A percentile compares a stretch with the other conserved stretches of the same genome.
Conservation (phyloP, 2,797 vertebrate species). For the Diglossa cyanea region DNA sequence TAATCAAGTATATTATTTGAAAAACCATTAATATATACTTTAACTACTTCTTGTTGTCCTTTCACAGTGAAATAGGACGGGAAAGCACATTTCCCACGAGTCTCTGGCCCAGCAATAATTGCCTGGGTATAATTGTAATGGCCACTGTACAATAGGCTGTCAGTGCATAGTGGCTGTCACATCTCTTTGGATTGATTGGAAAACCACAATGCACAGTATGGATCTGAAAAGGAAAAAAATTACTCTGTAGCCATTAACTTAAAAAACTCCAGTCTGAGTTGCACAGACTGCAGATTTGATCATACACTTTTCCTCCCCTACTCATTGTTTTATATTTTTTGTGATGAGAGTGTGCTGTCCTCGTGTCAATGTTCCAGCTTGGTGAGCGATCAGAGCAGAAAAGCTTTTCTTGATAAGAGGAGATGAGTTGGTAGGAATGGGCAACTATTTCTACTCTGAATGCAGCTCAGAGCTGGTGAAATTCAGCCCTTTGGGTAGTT, state of each 20-base stretch:
- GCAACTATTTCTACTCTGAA: not conserved
- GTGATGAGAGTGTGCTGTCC: not conserved
- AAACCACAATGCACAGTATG: not conserved
- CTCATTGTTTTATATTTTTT: not conserved
- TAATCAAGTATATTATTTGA: constrained; percentile 70
- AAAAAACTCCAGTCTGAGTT: not conserved
- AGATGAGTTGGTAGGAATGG: not conserved
- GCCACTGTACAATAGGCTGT: not conserved
- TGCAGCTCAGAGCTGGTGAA: not conserved
- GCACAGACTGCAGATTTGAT: not conserved
- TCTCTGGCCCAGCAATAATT: not conserved
- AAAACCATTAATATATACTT: constrained; percentile 24
- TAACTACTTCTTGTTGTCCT: constrained; percentile 15
- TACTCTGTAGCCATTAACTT: not conserved
- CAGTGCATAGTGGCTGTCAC: not conserved
- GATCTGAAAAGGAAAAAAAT: not conserved
- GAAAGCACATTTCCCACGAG: not conserved
- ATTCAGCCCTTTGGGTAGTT: not conserved
- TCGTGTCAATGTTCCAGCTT: not conserved
- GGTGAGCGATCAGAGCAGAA: not conserved
- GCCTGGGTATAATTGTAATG: not conserved
- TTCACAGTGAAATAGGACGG: not conserved
- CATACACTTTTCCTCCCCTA: accelerated
- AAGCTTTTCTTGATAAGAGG: not conserved
- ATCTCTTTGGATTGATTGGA: not conserved